Conservation (phyloP, 1,140 invertebrate genomes). For the Coboldia fuscipes region DNA sequence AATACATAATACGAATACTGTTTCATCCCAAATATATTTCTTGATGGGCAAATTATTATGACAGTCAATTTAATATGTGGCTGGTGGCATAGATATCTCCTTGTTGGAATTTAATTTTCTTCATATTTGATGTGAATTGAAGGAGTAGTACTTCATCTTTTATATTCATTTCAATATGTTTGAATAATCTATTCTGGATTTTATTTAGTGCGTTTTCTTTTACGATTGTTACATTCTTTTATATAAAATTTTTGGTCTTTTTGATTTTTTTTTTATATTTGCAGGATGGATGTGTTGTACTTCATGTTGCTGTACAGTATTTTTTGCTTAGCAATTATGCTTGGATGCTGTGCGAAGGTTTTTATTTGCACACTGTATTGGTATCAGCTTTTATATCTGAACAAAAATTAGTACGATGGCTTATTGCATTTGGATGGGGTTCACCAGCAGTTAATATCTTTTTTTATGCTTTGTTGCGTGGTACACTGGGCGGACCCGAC, state of each 20-base stretch:
- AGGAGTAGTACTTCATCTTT: no score
- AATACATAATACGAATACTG: no score
- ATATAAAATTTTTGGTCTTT: slow-evolving; percentile 3
- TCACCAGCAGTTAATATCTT: slow-evolving; percentile 45
- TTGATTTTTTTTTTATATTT: slow-evolving; percentile 6
- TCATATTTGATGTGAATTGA: no score
- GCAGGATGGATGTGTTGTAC: slow-evolving; percentile 55
- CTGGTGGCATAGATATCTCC: no score
- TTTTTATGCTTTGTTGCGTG: slow-evolving; percentile 40
- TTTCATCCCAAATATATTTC: no score
- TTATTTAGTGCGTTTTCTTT: no score
- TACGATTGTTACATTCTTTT: no score
- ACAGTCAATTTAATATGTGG: no score
- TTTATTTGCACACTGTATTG: slow-evolving; percentile 82
- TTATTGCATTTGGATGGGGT: slow-evolving; percentile 70
- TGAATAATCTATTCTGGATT: no score
- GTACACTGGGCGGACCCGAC: slow-evolving; percentile 22
- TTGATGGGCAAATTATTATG: no score
- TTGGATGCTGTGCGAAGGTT: slow-evolving; percentile 87
- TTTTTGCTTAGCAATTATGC: slow-evolving; percentile 82
- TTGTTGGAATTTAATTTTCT: no score
- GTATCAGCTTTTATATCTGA: slow-evolving; percentile 80
- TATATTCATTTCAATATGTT: no score
- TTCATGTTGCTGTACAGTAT: slow-evolving; percentile 73
- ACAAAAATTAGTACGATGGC: slow-evolving; percentile 56